Base-by-base conservation (phyloP, 2,113 vertebrate genomes). In the Psephotus haematonotus region DNA sequence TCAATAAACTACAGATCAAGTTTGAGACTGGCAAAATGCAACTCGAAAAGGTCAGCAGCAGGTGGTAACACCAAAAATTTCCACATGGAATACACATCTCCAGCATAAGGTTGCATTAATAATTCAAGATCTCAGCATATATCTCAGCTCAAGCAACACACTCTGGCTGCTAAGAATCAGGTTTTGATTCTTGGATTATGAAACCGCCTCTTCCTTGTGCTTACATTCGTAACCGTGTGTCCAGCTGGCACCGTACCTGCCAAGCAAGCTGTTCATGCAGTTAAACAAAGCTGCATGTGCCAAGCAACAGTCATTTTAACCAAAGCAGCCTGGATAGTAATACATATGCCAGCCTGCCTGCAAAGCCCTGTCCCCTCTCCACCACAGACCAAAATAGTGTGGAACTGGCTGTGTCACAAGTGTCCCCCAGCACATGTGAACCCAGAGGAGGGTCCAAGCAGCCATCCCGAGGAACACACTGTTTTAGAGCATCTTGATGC, bases 361-460 rank as follows among this genome's bases (percentile, higher is more conserved):
- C 63, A 62, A 62, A 74, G 49, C 59, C 44, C 31, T 18, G 39
- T 62, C 27, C 33, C 35, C 49, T 70, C 77, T 78, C 19, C 33
- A 23, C 11, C 1, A 2, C 59, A 70, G n/a, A 43, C n/a, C 1
- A 3, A 80, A 78, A 22, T 3, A 57, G 13, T 0, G 0, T 17
- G 46, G 17, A 68, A 74, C 64, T n/a, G 25, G 37, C 50, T 55
- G n/a, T 67, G 47, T 29, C n/a, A 59, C 17, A 62, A 11, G 31
- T 7, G 7, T 50, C 22, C 43, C 24, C 15, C 24, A 35, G 44
- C 4, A 9, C 43, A 29, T 0, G 3, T n/a, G 75, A 79, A 15
- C 24, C 13, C 71, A 63, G 27, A 91, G 65, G 33, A 77, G 37
- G 69, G 0, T 2, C 17, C 60, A 81, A 84, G 46, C 27, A 74